Percentiles rank a stretch among this genome's conserved stretches.
These are phyloP conservation scores for Podilymbus podiceps DNA, from an alignment of 2,113 vertebrate species.

Conservation along the genomic window DNA sequence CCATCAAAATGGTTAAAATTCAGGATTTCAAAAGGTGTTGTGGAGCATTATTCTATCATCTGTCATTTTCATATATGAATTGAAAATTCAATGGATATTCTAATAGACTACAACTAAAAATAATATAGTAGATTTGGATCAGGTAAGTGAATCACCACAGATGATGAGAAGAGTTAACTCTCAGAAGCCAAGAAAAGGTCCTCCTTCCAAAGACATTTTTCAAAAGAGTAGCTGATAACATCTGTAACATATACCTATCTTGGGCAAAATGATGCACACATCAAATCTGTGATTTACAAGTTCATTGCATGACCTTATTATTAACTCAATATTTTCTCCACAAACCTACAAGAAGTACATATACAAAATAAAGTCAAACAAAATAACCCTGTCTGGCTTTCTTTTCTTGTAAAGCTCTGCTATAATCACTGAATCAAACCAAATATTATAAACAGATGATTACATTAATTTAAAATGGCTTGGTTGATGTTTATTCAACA, in stretches of 20 bases:
- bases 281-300: not conserved
- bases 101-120: not conserved
- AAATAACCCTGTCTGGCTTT: not conserved
- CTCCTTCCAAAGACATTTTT: not conserved
- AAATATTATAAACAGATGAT: slow-evolving; percentile 26
- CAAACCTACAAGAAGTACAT: not conserved
- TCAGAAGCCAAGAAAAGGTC: not conserved
- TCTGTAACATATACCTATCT: not conserved
- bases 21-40: not conserved
- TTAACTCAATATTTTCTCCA: not conserved
- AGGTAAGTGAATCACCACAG: not conserved
- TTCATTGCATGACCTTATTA: not conserved
- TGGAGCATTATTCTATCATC: not conserved
- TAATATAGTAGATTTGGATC: not conserved
- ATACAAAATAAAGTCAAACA: not conserved
- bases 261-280: not conserved
- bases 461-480: slow-evolving; percentile 4
- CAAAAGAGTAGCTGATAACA: not conserved
- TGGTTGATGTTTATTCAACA: slow-evolving; percentile 20
- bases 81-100: not conserved
- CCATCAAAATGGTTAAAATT: not conserved
- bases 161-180: not conserved
- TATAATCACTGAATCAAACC: slow-evolving; percentile 18
- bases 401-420: not conserved
- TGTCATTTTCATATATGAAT: not conserved